These are phyloP conservation scores for Oryzias sinensis DNA, from an alignment of 2,797 vertebrate species.

Conservation along the genomic window DNA sequence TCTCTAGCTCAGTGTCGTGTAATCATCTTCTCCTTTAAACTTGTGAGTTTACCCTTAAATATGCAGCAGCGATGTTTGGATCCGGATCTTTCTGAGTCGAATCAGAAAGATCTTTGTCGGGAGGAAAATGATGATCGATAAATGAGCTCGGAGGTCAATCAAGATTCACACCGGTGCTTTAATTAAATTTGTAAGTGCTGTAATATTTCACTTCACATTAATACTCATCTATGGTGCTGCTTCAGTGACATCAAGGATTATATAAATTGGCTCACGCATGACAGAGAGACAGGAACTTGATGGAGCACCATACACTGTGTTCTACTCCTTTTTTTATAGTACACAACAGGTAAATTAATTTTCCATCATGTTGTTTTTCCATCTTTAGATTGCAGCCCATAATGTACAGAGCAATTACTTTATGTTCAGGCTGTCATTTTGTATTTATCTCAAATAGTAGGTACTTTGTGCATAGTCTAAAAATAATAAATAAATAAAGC, in stretches of 20 bases:
- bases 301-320: constrained; percentile 21
- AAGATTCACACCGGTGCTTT: constrained; percentile 39
- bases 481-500: no score
- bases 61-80: constrained; percentile 21
- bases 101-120: constrained; percentile 28
- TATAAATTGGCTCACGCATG: constrained; percentile 32
- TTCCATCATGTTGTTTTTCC: no score
- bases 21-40: constrained; percentile 1
- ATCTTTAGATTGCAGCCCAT: no score
- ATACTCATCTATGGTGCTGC: constrained; percentile 30
- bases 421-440: no score
- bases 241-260: constrained; percentile 25
- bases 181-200: constrained; percentile 46
- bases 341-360: neutral
- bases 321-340: constrained; percentile 9
- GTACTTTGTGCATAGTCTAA: no score
- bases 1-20: no score
- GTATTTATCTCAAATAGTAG: no score
- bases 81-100: constrained; percentile 12
- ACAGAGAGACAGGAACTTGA: constrained; percentile 35
- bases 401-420: no score
- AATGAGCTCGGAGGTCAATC: constrained; percentile 53
- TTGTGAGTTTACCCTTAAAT: neutral
- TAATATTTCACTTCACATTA: constrained; percentile 49
- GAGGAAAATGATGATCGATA: constrained; percentile 30